phyloP scores from a whole-genome alignment of 2,888 invertebrate genomes.

The Nineta flava region DNA sequence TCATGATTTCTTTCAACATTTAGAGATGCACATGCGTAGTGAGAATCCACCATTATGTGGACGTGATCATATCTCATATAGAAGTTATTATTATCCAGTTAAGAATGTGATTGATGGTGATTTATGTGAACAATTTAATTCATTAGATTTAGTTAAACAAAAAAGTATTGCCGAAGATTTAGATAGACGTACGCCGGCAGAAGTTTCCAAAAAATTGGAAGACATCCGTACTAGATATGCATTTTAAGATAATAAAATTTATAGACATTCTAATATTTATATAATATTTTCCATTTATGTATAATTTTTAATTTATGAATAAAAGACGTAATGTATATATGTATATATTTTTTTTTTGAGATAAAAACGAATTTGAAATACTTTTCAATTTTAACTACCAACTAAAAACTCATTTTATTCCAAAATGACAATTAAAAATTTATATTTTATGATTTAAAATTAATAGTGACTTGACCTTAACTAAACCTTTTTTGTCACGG shows the following conservation, averaged over 20 bases:
- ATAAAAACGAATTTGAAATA: no score
- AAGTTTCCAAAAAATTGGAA: constrained; percentile 96
- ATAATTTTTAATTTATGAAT: no score
- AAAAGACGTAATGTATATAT: no score
- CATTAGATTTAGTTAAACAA: constrained; percentile 85
- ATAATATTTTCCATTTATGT: no score
- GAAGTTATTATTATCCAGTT: constrained; percentile 94
- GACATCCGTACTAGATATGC: constrained; percentile 98
- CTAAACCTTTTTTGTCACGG: no score
- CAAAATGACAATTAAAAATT: no score
- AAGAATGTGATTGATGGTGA: constrained; percentile 99
- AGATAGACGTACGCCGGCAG: constrained; percentile 85
- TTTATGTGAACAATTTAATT: constrained; percentile 96
- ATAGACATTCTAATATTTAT: no score
- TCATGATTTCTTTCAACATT: constrained; percentile 96
- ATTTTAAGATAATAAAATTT: constrained; percentile 47
- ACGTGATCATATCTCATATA: constrained; percentile 89
- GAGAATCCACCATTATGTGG: constrained; percentile 95
- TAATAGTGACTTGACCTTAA: no score
- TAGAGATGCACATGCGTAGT: constrained; percentile 99
- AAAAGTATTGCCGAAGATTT: constrained; percentile 89
- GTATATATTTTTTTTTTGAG: no score
- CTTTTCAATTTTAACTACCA: no score
- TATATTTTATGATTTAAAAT: no score
- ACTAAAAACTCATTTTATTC: no score